Conservation (phyloP, 2,888 invertebrate genomes). For the Drosophila aldrichi region DNA sequence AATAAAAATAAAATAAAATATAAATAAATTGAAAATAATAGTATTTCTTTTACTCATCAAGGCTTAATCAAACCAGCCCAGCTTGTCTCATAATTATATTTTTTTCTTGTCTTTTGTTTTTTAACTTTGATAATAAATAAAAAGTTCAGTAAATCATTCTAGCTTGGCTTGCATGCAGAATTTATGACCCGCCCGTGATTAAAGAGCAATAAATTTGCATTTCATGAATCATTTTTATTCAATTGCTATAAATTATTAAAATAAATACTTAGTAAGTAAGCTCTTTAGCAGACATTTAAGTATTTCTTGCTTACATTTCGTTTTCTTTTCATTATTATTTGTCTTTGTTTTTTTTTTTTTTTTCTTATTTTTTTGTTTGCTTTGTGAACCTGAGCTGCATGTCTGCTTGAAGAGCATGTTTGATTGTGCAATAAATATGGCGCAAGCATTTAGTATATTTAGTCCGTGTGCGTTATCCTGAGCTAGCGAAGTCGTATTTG, state of each 20-base stretch:
- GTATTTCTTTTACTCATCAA: too few relatives aligned
- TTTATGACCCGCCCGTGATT: neutral
- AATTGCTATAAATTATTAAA: slow-evolving; percentile 76
- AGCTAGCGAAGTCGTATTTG: slow-evolving; percentile 61
- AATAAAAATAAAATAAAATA: too few relatives aligned
- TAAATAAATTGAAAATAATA: neutral
- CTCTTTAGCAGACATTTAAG: slow-evolving; percentile 67
- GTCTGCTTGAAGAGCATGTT: slow-evolving; percentile 55
- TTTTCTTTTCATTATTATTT: slow-evolving; percentile 5
- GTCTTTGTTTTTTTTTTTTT: slow-evolving; percentile 17
- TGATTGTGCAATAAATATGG: slow-evolving; percentile 77
- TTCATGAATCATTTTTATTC: slow-evolving; percentile 82
- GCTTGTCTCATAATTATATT: neutral
- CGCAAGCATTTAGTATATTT: slow-evolving; percentile 60
- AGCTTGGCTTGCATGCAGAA: too few relatives aligned
- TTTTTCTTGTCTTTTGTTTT: neutral
- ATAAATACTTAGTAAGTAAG: slow-evolving; percentile 80
- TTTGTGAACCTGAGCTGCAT: slow-evolving; percentile 68
- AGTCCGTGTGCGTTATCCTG: slow-evolving; percentile 73
- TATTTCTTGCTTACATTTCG: slow-evolving; percentile 44
- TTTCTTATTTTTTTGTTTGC: slow-evolving; percentile 12
- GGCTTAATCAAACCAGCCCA: neutral
- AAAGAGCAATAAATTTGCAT: slow-evolving; percentile 45
- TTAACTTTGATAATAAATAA: neutral
- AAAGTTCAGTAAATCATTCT: neutral